Conservation (phyloP, 2,888 invertebrate genomes). For the Pyralis farinalis region DNA sequence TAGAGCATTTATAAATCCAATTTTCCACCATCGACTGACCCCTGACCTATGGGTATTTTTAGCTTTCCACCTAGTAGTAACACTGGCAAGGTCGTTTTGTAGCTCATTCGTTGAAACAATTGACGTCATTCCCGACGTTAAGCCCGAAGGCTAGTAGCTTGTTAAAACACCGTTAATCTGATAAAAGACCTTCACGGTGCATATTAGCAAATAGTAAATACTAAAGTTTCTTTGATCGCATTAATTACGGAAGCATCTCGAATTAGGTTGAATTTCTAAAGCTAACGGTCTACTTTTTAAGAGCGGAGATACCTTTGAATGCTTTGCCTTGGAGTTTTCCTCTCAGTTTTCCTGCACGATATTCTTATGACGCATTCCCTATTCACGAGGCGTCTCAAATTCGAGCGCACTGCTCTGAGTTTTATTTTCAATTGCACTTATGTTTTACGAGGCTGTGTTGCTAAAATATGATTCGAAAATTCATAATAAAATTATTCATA, state of each 20-base stretch:
- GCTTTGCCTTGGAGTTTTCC: conserved; percentile 34
- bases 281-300: conserved; percentile 4
- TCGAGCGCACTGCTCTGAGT: conserved; percentile 19
- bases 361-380: conserved; percentile 31
- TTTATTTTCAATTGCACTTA: conserved; percentile 8
- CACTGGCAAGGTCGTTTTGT: conserved; percentile 54
- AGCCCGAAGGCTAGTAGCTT: conserved; percentile 53
- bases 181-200: conserved; percentile 42
- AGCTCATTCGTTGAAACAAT: conserved; percentile 73
- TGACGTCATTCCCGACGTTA: conserved; percentile 54
- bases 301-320: conserved; percentile 39
- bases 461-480: too few species aligned
- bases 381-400: conserved; percentile 32
- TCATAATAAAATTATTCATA: too few species aligned
- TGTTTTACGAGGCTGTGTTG: background rate
- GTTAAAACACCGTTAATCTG: conserved; percentile 57
- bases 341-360: conserved; percentile 30
- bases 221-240: background rate
- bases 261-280: background rate
- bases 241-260: background rate
- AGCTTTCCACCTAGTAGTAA: conserved; percentile 52
- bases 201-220: conserved; percentile 1
- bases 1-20: conserved; percentile 20
- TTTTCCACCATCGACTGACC: conserved; percentile 44
- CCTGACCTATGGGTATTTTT: conserved; percentile 71